Evolutionary conservation across 2,113 vertebrate species (phyloP).

Genomic region (Daphoenositta chrysoptera): DNA sequence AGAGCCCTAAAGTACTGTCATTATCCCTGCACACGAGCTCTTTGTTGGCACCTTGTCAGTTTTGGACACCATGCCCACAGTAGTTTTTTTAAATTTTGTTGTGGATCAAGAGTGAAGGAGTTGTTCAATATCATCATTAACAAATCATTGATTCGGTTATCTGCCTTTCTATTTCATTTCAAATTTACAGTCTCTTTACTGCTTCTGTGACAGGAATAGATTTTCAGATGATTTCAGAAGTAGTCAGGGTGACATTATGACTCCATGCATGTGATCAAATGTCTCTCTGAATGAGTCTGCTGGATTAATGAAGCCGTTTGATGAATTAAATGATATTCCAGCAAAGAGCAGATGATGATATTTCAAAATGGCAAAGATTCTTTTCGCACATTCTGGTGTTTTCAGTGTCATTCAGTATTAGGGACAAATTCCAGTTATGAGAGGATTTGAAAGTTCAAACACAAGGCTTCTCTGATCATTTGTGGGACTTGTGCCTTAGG

Average conservation of each 20-base stretch:
- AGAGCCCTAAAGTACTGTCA: neutral
- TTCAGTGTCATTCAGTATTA: neutral
- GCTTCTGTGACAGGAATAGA: constrained; percentile 52
- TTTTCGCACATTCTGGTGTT: neutral
- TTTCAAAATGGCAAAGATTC: neutral
- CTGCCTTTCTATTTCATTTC: constrained; percentile 71
- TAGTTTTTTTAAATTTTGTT: neutral
- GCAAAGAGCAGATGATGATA: neutral
- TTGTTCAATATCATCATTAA: constrained; percentile 74
- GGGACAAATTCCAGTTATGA: neutral
- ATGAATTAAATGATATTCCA: constrained; percentile 39
- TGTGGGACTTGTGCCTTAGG: neutral
- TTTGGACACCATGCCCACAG: neutral
- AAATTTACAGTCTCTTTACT: constrained; percentile 65
- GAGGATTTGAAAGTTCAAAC: neutral
- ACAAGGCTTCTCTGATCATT: neutral
- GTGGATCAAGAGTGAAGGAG: constrained; percentile 69
- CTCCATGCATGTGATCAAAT: constrained; percentile 41
- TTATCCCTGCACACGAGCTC: neutral
- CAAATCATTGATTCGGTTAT: constrained; percentile 73
- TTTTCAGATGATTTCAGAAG: constrained; percentile 55
- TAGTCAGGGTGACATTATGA: constrained; percentile 25
- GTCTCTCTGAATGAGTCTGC: constrained; percentile 33
- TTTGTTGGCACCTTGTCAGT: neutral
- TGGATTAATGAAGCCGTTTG: constrained; percentile 59